Conservation (phyloP, 2,113 vertebrate species). For the Catagonus wagneri region DNA sequence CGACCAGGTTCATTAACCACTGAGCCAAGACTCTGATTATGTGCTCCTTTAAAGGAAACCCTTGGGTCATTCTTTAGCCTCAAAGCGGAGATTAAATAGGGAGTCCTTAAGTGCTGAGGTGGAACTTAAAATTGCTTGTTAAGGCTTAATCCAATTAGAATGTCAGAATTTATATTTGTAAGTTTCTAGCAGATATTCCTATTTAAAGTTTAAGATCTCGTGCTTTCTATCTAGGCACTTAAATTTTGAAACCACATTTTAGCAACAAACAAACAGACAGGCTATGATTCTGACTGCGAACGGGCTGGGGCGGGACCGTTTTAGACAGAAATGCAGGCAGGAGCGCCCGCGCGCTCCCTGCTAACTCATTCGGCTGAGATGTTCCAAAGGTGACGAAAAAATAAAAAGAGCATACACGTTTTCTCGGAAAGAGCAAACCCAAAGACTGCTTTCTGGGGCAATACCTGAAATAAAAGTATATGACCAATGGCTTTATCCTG, state of each 20-base stretch:
- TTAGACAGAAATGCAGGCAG: fast-evolving
- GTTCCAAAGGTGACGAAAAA: neutral
- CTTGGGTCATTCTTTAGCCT: neutral
- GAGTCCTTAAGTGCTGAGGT: neutral
- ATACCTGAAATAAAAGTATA: neutral
- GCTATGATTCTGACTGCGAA: neutral
- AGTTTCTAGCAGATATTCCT: neutral
- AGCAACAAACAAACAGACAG: neutral
- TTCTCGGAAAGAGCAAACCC: neutral
- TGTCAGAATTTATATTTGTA: fast-evolving
- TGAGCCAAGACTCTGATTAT: no score
- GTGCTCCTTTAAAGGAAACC: neutral
- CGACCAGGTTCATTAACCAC: no score
- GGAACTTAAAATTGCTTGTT: neutral
- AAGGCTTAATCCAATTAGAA: neutral
- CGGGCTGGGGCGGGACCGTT: neutral
- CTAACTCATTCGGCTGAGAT: neutral
- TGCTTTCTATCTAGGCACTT: neutral
- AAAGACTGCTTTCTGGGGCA: neutral
- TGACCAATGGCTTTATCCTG: neutral
- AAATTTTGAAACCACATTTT: neutral
- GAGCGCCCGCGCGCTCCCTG: fast-evolving
- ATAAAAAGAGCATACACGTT: neutral
- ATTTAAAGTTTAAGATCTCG: neutral
- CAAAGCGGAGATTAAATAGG: neutral